phyloP scores from a whole-genome alignment of 2,797 vertebrate species.

The Sphenopsis melanotis region DNA sequence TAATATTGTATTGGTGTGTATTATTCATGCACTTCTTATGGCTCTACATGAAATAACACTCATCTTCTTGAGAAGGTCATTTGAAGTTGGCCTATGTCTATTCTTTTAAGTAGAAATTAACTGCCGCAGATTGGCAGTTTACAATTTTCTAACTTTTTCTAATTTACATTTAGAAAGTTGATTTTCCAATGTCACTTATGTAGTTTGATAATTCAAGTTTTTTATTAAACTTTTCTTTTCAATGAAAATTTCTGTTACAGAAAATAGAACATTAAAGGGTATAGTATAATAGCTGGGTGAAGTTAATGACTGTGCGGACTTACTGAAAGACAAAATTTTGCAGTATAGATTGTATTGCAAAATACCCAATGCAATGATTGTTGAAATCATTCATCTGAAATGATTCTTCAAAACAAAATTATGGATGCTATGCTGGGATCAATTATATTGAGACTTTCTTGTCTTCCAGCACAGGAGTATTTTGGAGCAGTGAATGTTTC shows the following conservation, averaged over 20 bases:
- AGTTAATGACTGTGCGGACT: background rate
- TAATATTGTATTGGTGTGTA: background rate
- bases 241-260: background rate
- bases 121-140: background rate
- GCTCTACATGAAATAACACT: background rate
- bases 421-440: background rate
- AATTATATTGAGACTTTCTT: background rate
- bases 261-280: background rate
- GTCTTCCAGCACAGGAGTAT: background rate
- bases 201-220: background rate
- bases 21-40: background rate
- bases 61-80: background rate
- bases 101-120: background rate
- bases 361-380: background rate
- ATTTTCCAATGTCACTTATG: background rate
- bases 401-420: background rate
- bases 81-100: background rate
- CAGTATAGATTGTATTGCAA: background rate
- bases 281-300: background rate
- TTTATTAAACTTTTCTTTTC: background rate
- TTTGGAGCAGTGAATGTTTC: background rate
- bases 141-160: too few relatives aligned
- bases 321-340: background rate
- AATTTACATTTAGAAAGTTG: background rate
- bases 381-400: background rate